phyloP scores from a whole-genome alignment of 1,140 invertebrate genomes.

The Paralvinella palmiformis region DNA sequence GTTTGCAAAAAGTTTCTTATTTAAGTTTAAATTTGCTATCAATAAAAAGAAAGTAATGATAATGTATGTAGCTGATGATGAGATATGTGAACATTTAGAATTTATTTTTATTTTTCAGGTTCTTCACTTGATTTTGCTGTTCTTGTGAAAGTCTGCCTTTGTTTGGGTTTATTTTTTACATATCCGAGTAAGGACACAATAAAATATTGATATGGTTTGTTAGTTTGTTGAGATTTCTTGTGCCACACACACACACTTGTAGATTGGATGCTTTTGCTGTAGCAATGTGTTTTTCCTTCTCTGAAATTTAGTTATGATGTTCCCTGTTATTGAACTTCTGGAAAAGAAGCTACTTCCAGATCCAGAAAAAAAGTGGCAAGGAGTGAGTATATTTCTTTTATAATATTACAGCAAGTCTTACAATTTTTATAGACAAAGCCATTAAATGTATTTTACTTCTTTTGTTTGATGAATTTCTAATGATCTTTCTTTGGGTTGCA shows the following conservation, averaged over 20 bases:
- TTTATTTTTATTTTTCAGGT: background rate
- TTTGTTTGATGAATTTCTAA: background rate
- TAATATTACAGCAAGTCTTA: background rate
- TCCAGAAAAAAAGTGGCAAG: conserved; percentile 38
- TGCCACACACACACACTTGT: background rate
- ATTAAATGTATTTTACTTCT: no score
- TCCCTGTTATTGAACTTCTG: conserved; percentile 49
- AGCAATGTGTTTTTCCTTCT: background rate
- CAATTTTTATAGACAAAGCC: background rate
- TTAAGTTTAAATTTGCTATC: no score
- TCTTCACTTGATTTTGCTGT: conserved; percentile 45
- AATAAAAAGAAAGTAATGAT: no score
- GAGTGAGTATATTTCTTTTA: conserved; percentile 34
- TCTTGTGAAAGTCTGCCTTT: conserved; percentile 51
- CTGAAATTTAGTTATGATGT: conserved; percentile 48
- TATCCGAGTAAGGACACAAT: conserved; percentile 41
- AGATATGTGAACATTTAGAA: no score
- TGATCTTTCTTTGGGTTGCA: background rate
- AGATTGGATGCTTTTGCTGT: background rate
- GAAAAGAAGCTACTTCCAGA: conserved; percentile 43
- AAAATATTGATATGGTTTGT: background rate
- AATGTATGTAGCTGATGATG: no score
- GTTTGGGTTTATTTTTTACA: conserved; percentile 52
- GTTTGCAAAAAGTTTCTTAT: background rate
- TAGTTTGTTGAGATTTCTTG: no score